Conservation (phyloP, 37 sponge, comb jelly and placozoan species). For the Diacarnus erythraeanus region DNA sequence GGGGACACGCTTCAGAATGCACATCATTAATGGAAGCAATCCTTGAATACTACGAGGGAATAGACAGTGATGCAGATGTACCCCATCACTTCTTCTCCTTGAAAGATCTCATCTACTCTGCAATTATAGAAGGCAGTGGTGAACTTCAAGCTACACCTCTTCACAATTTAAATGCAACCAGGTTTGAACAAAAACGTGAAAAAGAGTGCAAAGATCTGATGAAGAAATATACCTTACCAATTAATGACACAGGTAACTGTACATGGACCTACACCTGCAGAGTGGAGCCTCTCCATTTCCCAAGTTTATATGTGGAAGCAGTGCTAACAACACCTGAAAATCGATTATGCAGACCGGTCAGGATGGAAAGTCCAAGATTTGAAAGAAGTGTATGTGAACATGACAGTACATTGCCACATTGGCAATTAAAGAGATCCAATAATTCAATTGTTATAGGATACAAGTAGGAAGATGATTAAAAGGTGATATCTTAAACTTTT, state of each 20-base stretch:
- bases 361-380: background rate
- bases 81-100: background rate
- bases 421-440: too few species aligned
- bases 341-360: background rate
- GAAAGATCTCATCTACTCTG: slow-evolving; percentile 5
- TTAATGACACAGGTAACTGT: background rate
- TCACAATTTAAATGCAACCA: background rate
- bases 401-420: background rate
- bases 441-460: background rate
- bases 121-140: background rate
- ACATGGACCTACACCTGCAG: background rate
- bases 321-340: background rate
- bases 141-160: background rate
- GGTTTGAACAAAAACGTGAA: background rate
- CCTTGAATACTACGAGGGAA: too few species aligned
- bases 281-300: background rate
- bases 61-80: too few species aligned
- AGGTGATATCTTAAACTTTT: background rate
- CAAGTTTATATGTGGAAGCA: background rate
- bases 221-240: background rate
- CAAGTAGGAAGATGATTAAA: background rate
- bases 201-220: background rate
- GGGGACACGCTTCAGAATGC: too few species aligned
- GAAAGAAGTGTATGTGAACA: background rate
- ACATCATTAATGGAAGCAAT: too few species aligned